These are phyloP conservation scores for Lepidocyrtinus sp. DNA, from an alignment of 2,888 invertebrate genomes.

Conservation along the genomic window DNA sequence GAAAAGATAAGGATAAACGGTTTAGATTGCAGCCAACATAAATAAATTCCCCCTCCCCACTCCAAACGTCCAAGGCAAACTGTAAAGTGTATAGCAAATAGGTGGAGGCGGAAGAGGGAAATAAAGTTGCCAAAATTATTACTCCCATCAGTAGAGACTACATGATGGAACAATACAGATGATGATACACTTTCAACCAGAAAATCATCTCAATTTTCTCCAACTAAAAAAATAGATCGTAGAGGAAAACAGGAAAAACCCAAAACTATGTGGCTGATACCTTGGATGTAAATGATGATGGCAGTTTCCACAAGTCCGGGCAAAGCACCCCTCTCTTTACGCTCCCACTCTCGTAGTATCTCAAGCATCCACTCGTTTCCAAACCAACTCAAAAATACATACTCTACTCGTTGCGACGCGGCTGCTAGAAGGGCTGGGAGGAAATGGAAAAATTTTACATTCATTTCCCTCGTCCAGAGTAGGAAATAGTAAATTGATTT, in stretches of 20 bases:
- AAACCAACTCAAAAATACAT: conserved; percentile 81
- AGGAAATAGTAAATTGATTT: too few species aligned
- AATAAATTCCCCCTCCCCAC: not conserved
- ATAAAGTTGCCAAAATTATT: not conserved
- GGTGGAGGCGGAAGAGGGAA: not conserved
- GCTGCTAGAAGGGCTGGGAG: conserved; percentile 88
- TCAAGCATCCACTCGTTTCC: conserved; percentile 78
- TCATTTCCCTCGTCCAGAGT: too few species aligned
- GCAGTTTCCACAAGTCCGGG: conserved; percentile 89
- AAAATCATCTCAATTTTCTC: too few species aligned
- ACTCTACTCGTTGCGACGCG: conserved; percentile 92
- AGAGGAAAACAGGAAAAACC: not conserved
- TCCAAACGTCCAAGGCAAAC: too few species aligned
- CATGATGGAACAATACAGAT: not conserved
- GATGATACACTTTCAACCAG: not conserved
- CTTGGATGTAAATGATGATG: conserved; percentile 88
- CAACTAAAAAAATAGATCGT: too few species aligned
- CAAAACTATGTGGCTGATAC: conserved; percentile 74
- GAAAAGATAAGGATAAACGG: not conserved
- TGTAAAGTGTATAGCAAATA: too few species aligned
- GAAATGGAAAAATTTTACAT: not conserved
- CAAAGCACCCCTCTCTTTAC: conserved; percentile 85
- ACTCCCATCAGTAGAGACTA: not conserved
- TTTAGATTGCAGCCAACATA: not conserved
- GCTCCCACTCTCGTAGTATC: conserved; percentile 76